These are phyloP conservation scores for Corydoras maculifer DNA, from an alignment of 2,113 vertebrate genomes.

Conservation along the genomic window DNA sequence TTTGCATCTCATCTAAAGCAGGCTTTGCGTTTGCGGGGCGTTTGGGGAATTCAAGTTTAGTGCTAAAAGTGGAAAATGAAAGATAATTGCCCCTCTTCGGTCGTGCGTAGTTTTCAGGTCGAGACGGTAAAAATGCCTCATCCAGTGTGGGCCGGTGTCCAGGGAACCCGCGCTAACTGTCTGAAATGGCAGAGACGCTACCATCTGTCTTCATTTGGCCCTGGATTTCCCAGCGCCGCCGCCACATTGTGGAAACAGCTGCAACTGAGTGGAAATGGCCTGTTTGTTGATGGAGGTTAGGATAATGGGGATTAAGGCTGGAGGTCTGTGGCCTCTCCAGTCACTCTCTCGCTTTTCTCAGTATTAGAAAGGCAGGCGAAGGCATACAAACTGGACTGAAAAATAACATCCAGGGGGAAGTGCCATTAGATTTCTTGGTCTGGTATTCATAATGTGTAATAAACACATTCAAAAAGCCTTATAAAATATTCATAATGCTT, in stretches of 20 bases:
- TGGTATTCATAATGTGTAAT: no score
- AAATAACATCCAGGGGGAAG: slow-evolving; percentile 10
- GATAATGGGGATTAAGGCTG: slow-evolving; percentile 16
- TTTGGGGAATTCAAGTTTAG: not conserved
- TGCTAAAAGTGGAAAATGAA: not conserved
- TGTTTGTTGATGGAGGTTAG: slow-evolving; percentile 13
- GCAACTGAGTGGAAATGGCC: slow-evolving; percentile 23
- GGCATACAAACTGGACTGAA: slow-evolving; percentile 9
- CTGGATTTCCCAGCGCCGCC: slow-evolving; percentile 24
- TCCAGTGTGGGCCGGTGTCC: slow-evolving; percentile 15
- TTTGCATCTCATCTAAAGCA: slow-evolving; percentile 7
- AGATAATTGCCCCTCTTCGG: not conserved
- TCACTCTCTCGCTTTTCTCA: slow-evolving; percentile 1
- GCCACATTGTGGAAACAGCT: slow-evolving; percentile 12
- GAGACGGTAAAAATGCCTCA: not conserved
- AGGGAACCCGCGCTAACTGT: slow-evolving; percentile 30
- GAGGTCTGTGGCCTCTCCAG: slow-evolving; percentile 9
- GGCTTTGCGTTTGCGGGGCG: not conserved
- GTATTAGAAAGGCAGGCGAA: slow-evolving; percentile 19
- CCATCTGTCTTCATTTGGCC: slow-evolving; percentile 35
- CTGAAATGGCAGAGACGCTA: slow-evolving; percentile 34
- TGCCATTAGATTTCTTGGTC: not conserved
- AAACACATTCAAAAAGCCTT: no score
- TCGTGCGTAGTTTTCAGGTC: not conserved
- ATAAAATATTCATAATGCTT: no score